Percentiles rank a stretch among this genome's conserved stretches.
phyloP scores from a whole-genome alignment of 2,797 vertebrate species.

The Esox masquinongy region DNA sequence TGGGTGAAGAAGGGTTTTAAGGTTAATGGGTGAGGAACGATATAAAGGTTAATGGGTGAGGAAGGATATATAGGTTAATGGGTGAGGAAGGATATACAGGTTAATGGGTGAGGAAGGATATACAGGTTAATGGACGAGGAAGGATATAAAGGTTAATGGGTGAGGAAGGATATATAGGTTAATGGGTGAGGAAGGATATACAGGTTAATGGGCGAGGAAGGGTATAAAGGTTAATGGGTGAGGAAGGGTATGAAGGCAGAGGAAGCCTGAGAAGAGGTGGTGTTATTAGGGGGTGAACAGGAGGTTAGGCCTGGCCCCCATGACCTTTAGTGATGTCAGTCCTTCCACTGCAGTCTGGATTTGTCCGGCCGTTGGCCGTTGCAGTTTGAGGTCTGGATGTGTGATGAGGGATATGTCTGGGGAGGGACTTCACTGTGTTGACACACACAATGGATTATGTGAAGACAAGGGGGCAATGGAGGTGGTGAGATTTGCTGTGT shows the following conservation, averaged over 20 bases:
- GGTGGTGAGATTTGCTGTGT: neutral
- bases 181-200: too few relatives aligned
- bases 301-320: conserved; percentile 20
- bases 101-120: too few relatives aligned
- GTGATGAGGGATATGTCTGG: conserved; percentile 20
- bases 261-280: conserved; percentile 18
- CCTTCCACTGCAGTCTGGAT: conserved; percentile 40
- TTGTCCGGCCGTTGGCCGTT: conserved; percentile 44
- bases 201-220: too few relatives aligned
- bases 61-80: too few relatives aligned
- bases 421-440: conserved; percentile 34
- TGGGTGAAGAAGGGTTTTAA: too few relatives aligned
- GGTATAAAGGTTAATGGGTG: neutral
- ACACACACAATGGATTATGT: conserved; percentile 1
- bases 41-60: too few relatives aligned
- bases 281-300: conserved; percentile 20
- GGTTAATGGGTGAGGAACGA: too few relatives aligned
- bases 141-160: too few relatives aligned
- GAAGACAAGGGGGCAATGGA: neutral
- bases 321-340: conserved; percentile 33
- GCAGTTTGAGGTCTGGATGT: conserved; percentile 32
- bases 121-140: too few relatives aligned
- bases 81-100: too few relatives aligned
- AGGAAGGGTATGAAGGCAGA: conserved; percentile 1
- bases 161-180: too few relatives aligned